Conservation (phyloP, 2,888 invertebrate genomes). For the Mongoloraphidia duomilia region DNA sequence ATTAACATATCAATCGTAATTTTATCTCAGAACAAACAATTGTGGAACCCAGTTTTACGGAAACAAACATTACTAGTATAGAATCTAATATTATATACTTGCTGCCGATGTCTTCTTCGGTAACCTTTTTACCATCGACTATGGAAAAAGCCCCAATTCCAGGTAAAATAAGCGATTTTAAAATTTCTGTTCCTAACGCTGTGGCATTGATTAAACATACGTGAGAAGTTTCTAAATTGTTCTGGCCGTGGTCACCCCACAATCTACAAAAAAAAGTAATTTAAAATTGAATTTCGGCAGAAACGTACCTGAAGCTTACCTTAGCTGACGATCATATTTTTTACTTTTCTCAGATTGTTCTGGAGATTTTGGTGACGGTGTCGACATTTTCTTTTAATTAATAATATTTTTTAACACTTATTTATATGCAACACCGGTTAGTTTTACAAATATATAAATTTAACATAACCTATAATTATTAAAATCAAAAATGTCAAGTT, state of each 20-base stretch:
- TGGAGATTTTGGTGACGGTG: conserved; percentile 44
- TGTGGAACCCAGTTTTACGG: neutral
- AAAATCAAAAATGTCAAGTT: no score
- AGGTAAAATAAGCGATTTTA: conserved; percentile 90
- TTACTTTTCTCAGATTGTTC: conserved; percentile 54
- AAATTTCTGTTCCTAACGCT: conserved; percentile 83
- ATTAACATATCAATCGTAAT: neutral
- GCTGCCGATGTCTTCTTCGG: conserved; percentile 83
- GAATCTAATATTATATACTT: conserved; percentile 43
- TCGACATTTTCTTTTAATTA: conserved; percentile 27
- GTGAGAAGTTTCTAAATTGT: conserved; percentile 72
- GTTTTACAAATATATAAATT: no score
- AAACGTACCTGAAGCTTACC: conserved; percentile 26
- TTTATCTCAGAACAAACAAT: no score
- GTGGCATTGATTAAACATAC: conserved; percentile 90
- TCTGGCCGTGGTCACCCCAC: conserved; percentile 98
- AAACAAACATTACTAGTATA: neutral
- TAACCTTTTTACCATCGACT: conserved; percentile 75
- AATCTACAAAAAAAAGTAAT: conserved; percentile 38
- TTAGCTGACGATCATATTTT: conserved; percentile 64
- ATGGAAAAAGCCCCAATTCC: conserved; percentile 88
- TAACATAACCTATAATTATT: no score
- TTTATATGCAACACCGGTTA: no score
- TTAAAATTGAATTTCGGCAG: neutral
- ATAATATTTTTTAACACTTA: no score